Evolutionary conservation across 2,113 vertebrate species (phyloP).

Genomic region (Corythoichthys haematopterus): DNA sequence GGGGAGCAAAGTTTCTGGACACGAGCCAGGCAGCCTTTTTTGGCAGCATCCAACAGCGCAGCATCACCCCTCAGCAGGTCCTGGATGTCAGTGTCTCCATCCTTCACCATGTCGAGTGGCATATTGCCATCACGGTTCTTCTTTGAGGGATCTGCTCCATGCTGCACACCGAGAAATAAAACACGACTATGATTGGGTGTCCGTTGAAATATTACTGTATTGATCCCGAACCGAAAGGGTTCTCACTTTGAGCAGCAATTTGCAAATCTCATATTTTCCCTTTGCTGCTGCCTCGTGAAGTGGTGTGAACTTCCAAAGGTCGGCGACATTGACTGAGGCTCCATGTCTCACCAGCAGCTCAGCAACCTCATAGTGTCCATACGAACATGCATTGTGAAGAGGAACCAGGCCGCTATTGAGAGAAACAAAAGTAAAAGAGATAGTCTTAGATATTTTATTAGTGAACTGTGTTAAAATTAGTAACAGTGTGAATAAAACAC

Average conservation of each 20-base stretch:
- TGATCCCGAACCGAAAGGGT: neutral
- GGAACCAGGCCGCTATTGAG: slow-evolving; percentile 86
- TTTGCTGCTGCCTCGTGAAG: slow-evolving; percentile 97
- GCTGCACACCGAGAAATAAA: slow-evolving; percentile 60
- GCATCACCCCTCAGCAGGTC: slow-evolving; percentile 92
- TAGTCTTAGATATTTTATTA: neutral
- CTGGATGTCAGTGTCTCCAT: slow-evolving; percentile 98
- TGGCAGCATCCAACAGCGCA: slow-evolving; percentile 92
- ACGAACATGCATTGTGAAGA: slow-evolving; percentile 97
- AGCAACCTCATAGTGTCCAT: slow-evolving; percentile 96
- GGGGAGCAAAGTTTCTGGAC: slow-evolving; percentile 96
- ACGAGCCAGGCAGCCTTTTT: slow-evolving; percentile 94
- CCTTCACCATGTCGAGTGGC: slow-evolving; percentile 95
- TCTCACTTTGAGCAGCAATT: slow-evolving; percentile 86
- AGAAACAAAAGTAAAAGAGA: neutral
- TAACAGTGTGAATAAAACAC: slow-evolving; percentile 12
- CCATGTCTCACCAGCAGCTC: slow-evolving; percentile 93
- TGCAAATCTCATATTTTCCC: slow-evolving; percentile 99
- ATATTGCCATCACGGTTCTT: slow-evolving; percentile 98
- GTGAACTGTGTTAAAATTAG: neutral
- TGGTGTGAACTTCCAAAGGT: slow-evolving; percentile 98
- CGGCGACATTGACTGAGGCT: slow-evolving; percentile 95
- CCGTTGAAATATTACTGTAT: neutral
- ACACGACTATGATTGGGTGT: neutral
- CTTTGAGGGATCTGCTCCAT: slow-evolving; percentile 95